These are phyloP conservation scores for Ptychochromis oligacanthus DNA, from an alignment of 2,113 vertebrate species.

Conservation along the genomic window DNA sequence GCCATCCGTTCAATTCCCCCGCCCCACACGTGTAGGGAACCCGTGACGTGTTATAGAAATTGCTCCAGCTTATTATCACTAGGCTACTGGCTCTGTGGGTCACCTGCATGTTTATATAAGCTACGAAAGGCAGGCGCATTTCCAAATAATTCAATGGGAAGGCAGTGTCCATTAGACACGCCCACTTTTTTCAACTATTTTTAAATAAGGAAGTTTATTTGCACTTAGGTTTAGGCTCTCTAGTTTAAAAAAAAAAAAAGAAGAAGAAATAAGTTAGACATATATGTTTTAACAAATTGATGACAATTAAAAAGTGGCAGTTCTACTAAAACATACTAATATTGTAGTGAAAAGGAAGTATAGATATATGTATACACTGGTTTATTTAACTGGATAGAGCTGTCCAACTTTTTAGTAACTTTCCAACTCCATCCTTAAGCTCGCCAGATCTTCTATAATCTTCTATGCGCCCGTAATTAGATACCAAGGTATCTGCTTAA, in stretches of 20 bases:
- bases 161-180: not conserved
- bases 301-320: not conserved
- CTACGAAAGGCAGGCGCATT: too few species aligned
- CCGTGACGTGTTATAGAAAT: conserved; percentile 38
- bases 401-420: not conserved
- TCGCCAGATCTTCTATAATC: not conserved
- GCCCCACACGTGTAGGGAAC: conserved; percentile 57
- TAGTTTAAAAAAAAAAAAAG: not conserved
- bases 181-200: not conserved
- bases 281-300: not conserved
- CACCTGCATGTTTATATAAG: not conserved
- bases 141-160: not conserved
- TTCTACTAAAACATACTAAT: not conserved
- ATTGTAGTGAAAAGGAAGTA: not conserved
- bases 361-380: not conserved
- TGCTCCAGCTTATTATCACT: not conserved
- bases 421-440: not conserved
- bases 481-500: not conserved
- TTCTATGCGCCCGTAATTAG: not conserved
- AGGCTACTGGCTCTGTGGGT: not conserved
- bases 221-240: too few species aligned
- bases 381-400: not conserved
- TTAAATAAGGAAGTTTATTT: not conserved
- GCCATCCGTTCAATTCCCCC: conserved; percentile 22
- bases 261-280: not conserved